Evolutionary conservation across 2,888 invertebrate species (phyloP).

Genomic region (Campoletis raptor): DNA sequence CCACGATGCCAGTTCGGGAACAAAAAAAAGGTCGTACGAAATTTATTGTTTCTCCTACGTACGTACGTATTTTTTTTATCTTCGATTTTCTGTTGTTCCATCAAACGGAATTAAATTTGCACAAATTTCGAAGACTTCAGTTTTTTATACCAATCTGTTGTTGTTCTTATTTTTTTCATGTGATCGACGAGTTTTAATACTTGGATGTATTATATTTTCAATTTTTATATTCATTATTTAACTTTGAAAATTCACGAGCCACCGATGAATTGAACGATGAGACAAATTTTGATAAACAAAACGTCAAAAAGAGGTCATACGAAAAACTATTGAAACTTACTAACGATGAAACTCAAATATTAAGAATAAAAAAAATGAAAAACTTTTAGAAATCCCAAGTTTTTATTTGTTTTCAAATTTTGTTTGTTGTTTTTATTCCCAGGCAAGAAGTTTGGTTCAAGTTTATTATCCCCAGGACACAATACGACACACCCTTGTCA

Average conservation of each 20-base stretch:
- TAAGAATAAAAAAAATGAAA: background rate
- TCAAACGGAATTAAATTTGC: constrained; percentile 14
- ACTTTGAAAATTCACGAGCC: constrained; percentile 4
- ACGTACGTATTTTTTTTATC: constrained; percentile 18
- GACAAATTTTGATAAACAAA: background rate
- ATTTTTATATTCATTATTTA: background rate
- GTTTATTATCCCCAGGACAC: background rate
- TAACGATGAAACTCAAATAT: background rate
- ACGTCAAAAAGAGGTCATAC: background rate
- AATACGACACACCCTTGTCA: constrained; percentile 31
- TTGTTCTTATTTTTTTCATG: background rate
- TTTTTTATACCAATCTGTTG: background rate
- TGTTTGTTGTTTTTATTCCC: background rate
- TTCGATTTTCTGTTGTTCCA: background rate
- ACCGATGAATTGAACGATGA: background rate
- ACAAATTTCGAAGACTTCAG: background rate
- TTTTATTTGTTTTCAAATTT: background rate
- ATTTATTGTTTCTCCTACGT: constrained; percentile 41
- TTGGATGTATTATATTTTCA: background rate
- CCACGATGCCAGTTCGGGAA: constrained; percentile 37
- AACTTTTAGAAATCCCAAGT: background rate
- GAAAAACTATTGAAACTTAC: background rate
- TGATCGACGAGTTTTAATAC: background rate
- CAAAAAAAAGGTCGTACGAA: constrained; percentile 32
- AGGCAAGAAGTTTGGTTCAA: background rate